phyloP scores from a whole-genome alignment of 2,888 invertebrate genomes.

The Caenorhabditis zanzibari region DNA sequence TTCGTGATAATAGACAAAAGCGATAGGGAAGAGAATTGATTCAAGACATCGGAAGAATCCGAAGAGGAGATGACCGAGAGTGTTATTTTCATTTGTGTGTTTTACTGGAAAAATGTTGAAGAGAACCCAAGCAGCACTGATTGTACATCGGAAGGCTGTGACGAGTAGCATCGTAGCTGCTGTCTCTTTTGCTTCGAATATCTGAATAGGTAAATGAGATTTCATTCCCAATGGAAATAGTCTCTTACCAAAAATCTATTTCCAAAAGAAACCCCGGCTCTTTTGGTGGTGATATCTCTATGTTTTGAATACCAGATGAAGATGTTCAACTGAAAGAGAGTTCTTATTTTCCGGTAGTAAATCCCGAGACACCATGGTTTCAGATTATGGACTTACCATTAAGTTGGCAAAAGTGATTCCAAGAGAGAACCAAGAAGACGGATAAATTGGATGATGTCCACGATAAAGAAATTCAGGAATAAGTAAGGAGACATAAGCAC shows the following conservation, averaged over 20 bases:
- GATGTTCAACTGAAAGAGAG: conserved; percentile 12
- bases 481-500: neutral
- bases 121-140: neutral
- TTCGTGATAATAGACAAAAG: neutral
- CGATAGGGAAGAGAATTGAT: neutral
- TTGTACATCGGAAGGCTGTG: neutral
- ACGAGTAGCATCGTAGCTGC: neutral
- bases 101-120: neutral
- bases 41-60: conserved; percentile 1
- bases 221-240: neutral
- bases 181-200: neutral
- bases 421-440: neutral
- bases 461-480: neutral
- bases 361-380: neutral
- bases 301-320: neutral
- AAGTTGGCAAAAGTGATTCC: neutral
- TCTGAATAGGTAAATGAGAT: neutral
- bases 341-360: too few species aligned
- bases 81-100: neutral
- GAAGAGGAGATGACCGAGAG: neutral
- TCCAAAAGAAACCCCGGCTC: neutral
- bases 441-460: neutral
- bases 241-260: neutral
- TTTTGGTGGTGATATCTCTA: neutral
- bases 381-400: neutral